These are phyloP conservation scores for Zaprionus lineosus DNA, from an alignment of 2,888 invertebrate species.

Conservation along the genomic window DNA sequence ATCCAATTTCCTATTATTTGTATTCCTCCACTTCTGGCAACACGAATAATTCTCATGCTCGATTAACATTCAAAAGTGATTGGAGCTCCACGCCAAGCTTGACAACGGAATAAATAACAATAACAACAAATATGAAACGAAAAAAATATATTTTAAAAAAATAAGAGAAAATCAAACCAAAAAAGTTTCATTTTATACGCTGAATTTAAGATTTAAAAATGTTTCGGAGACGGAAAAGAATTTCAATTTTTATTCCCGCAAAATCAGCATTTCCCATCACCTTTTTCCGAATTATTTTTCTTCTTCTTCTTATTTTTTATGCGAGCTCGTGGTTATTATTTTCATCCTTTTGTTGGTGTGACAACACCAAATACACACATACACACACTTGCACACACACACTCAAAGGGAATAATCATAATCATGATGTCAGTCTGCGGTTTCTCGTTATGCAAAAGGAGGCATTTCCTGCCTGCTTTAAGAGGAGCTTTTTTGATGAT, in stretches of 20 bases:
- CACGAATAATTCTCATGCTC: constrained; percentile 52
- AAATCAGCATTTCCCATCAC: constrained; percentile 34
- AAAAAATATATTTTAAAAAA: too few species aligned
- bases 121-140: too few species aligned
- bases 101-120: constrained; percentile 21
- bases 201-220: constrained; percentile 33
- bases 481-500: too few species aligned
- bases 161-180: too few species aligned
- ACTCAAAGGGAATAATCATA: constrained; percentile 30
- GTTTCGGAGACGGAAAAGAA: constrained; percentile 9
- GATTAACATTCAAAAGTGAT: constrained; percentile 62
- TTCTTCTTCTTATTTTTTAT: too few species aligned
- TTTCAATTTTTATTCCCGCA: constrained; percentile 17
- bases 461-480: too few species aligned
- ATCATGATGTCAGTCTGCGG: constrained; percentile 48
- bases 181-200: constrained; percentile 22
- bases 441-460: constrained; percentile 20
- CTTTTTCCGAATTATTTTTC: constrained; percentile 26
- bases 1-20: constrained; percentile 13
- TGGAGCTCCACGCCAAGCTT: constrained; percentile 34
- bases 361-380: constrained; percentile 26
- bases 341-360: constrained; percentile 38
- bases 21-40: constrained; percentile 19
- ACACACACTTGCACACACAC: too few species aligned
- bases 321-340: constrained; percentile 31